Percentiles rank a stretch among this genome's conserved stretches.
Conservation (phyloP, 2,888 invertebrate species). For the Thecophora atra region DNA sequence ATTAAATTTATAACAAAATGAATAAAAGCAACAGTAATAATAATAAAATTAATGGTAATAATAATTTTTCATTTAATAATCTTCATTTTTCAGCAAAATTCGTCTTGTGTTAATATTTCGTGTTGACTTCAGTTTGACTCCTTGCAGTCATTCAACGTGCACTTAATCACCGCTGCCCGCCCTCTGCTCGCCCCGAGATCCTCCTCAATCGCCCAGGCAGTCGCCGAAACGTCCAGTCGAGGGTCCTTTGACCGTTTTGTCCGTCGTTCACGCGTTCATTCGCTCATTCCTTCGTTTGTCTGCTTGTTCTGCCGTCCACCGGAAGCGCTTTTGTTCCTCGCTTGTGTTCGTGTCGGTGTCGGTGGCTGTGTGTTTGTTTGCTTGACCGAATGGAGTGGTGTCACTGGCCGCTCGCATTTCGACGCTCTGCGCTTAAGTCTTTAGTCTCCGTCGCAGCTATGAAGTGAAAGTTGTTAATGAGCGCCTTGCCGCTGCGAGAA, state of each 20-base stretch:
- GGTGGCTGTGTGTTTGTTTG: not conserved
- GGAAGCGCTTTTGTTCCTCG: constrained; percentile 8
- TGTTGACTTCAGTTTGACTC: not conserved
- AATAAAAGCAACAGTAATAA: not conserved
- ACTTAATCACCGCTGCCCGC: not conserved
- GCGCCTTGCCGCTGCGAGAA: constrained; percentile 19
- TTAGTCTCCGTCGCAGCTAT: constrained; percentile 30
- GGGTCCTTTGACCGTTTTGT: not conserved
- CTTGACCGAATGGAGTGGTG: not conserved
- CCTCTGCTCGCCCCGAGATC: not conserved
- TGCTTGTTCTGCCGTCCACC: constrained; percentile 1
- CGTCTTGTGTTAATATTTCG: not conserved
- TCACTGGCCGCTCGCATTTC: not conserved
- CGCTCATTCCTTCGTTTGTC: not conserved
- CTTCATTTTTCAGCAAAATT: not conserved
- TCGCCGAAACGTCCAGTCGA: not conserved
- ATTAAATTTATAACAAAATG: too few species aligned
- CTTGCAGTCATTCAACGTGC: not conserved
- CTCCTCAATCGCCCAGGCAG: not conserved
- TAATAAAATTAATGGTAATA: not conserved
- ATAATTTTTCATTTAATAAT: too few species aligned
- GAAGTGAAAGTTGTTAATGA: constrained; percentile 46
- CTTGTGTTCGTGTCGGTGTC: constrained; percentile 10
- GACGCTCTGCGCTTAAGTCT: too few species aligned
- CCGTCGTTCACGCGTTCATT: not conserved